Evolutionary conservation across 2,888 invertebrate species (phyloP), one percentile per base, ranked within the genome.

Genomic region (Ichneumoninae sp.): DNA sequence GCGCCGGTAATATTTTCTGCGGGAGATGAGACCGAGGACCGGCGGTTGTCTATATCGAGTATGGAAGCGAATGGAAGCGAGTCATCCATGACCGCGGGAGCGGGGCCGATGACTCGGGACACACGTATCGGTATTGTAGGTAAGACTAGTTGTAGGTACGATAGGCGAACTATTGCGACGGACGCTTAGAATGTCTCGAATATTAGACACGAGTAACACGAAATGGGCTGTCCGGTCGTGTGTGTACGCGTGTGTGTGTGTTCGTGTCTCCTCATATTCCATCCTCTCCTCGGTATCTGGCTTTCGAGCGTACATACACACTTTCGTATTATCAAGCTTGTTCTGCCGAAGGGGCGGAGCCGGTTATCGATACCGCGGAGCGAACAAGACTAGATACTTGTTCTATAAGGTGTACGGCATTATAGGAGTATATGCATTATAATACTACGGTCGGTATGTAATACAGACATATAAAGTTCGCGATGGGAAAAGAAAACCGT

Each of bases 161-260:
- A 66, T 72, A 2, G 30, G 69, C 52, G 81, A 75, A 76, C 69
- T 60, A 52, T 47, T 16, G 44, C 57, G 50, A 52, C 26, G 52
- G 57, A 80, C 70, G 47, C 30, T 47, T 19, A 33, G 69, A 66
- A 66, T 50, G 57, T 47, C 60, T 68, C 70, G 62, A 36, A 47
- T 68, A 30, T 54, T 62, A 80, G 77, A 87, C 83, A 82, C 80
- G 84, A 84, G 74, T 82, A 88, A 89, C 89, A 88, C 87, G 88
- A 87, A 89, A 88, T 80, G 88, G 89, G 87, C 86, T 86, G 89
- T 87, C 85, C 87, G 78, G 82, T 16, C 44, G 16, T 47, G 16
- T 47, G 44, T 44, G 13, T 3, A 1, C 7, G 44, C 13, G 44
- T 44, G 44, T 16, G 44, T 40, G 7, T 47, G 44, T 4, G 44